Percentiles rank a stretch among this genome's conserved stretches.
Conservation (phyloP, 2,797 vertebrate species). For the Sebastes wilsoni region DNA sequence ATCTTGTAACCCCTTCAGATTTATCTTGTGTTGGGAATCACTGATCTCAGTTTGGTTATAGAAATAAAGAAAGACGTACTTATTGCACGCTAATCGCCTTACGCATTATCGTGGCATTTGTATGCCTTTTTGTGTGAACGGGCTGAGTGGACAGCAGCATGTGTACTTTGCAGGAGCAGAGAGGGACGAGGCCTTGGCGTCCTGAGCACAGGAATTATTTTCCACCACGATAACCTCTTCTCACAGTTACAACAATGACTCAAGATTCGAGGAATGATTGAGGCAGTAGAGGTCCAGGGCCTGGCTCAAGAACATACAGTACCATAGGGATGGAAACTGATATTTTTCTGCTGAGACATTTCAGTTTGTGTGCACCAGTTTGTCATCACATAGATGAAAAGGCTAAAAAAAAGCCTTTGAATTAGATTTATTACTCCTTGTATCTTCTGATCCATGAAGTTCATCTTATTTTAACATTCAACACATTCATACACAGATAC, state of each 20-base stretch:
- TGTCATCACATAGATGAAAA: neutral
- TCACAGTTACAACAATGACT: neutral
- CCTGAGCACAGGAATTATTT: neutral
- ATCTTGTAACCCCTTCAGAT: neutral
- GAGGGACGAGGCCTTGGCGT: neutral
- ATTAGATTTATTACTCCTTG: neutral
- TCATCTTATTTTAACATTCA: neutral
- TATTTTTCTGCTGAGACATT: neutral
- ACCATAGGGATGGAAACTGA: neutral
- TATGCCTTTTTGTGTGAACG: no score
- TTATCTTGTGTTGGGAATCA: no score
- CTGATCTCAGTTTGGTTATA: no score
- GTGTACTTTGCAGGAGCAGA: constrained; percentile 7
- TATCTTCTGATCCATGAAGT: neutral
- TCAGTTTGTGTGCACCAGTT: neutral
- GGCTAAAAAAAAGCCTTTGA: neutral
- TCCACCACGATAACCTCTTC: neutral
- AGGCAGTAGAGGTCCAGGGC: neutral
- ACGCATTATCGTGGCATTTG: no score
- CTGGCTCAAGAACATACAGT: neutral
- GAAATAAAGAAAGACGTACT: no score
- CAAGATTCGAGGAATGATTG: neutral
- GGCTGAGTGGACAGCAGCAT: neutral
- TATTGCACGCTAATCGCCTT: no score
- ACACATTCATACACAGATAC: neutral